phyloP scores from a whole-genome alignment of 2,888 invertebrate species.

The Acronicta leporina region DNA sequence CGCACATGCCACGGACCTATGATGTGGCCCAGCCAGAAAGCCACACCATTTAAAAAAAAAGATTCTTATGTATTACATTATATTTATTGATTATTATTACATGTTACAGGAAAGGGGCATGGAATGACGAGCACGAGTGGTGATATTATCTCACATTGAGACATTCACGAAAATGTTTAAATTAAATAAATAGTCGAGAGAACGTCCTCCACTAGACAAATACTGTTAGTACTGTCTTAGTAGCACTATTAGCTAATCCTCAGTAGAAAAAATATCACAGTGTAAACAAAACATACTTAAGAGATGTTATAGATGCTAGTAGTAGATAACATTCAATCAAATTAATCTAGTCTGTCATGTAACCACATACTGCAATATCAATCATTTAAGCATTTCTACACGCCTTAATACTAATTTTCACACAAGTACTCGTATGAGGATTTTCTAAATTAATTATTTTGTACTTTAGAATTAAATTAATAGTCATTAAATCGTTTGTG shows the following conservation, averaged over 20 bases:
- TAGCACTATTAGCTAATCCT: slow-evolving; percentile 73
- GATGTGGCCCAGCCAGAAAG: too few relatives aligned
- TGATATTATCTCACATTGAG: slow-evolving; percentile 31
- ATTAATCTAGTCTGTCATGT: slow-evolving; percentile 66
- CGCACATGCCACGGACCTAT: too few relatives aligned
- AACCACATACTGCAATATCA: slow-evolving; percentile 67
- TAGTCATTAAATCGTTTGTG: slow-evolving; percentile 85
- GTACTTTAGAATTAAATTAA: slow-evolving; percentile 70
- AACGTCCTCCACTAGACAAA: slow-evolving; percentile 57
- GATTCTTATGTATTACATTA: slow-evolving; percentile 34
- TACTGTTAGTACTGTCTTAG: slow-evolving; percentile 48
- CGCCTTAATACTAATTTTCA: slow-evolving; percentile 65
- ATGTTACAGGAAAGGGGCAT: slow-evolving; percentile 60
- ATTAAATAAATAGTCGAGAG: slow-evolving; percentile 57
- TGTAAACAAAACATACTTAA: slow-evolving; percentile 74
- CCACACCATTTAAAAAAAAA: too few relatives aligned
- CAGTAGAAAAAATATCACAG: slow-evolving; percentile 85
- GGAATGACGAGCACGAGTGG: slow-evolving; percentile 64
- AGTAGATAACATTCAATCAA: slow-evolving; percentile 58
- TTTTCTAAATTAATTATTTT: slow-evolving; percentile 69
- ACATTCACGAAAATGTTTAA: slow-evolving; percentile 44
- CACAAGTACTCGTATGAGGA: slow-evolving; percentile 81
- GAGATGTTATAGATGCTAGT: slow-evolving; percentile 55
- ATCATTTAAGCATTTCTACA: slow-evolving; percentile 65
- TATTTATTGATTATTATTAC: slow-evolving; percentile 61